A percentile compares a stretch with the other conserved stretches of the same genome.
These are phyloP conservation scores for Spea hammondii DNA, from an alignment of 2,797 vertebrate species.

Conservation along the genomic window DNA sequence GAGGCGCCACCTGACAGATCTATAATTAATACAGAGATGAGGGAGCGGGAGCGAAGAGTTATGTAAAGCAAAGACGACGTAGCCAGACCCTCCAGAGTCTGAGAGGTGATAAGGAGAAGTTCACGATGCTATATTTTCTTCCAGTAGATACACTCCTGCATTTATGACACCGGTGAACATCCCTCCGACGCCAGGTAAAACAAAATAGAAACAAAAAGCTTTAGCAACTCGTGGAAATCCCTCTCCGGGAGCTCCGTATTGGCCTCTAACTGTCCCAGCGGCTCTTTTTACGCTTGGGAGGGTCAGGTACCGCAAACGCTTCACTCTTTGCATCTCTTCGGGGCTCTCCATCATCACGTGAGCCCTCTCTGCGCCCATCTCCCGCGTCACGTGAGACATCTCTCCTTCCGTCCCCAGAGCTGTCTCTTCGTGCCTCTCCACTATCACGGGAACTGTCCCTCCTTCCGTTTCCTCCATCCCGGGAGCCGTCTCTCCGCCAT, in stretches of 20 bases:
- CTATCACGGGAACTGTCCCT: conserved; percentile 63
- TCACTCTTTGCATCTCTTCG: conserved; percentile 56
- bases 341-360: conserved; percentile 53
- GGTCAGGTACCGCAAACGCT: conserved; percentile 88
- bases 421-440: conserved; percentile 65
- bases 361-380: conserved; percentile 55
- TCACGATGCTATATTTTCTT: background rate
- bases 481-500: conserved; percentile 56
- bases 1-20: background rate
- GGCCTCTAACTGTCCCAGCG: conserved; percentile 91
- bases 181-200: conserved; percentile 15
- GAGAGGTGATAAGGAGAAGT: background rate
- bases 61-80: conserved; percentile 21
- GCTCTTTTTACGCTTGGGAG: conserved; percentile 94
- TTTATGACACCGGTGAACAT: background rate
- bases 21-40: conserved; percentile 12
- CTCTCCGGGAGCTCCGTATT: background rate
- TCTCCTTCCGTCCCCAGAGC: conserved; percentile 57
- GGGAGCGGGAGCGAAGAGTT: background rate
- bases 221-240: conserved; percentile 3
- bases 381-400: conserved; percentile 55
- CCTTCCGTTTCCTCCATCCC: conserved; percentile 57
- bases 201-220: conserved; percentile 2
- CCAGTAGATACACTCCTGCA: background rate
- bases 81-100: background rate